These are phyloP conservation scores for Cossypha dichroa DNA, from an alignment of 2,797 vertebrate species.

Conservation along the genomic window DNA sequence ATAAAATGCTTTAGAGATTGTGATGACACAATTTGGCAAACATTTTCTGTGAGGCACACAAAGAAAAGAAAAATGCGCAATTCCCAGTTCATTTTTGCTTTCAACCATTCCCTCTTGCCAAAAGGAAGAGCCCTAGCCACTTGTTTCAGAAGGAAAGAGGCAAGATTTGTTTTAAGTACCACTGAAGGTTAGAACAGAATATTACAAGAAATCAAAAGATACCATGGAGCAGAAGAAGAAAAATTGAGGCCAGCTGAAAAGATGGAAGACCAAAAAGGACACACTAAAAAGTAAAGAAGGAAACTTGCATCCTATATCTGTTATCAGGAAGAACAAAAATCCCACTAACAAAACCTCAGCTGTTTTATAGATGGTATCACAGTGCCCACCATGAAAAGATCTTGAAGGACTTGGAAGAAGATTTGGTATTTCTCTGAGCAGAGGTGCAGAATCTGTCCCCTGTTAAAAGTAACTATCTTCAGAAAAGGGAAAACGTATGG, in stretches of 20 bases:
- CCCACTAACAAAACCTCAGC: background rate
- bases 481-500: background rate
- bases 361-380: background rate
- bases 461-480: background rate
- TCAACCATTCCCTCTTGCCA: background rate
- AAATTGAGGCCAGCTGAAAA: background rate
- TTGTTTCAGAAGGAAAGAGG: background rate
- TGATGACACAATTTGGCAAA: background rate
- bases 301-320: background rate
- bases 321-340: background rate
- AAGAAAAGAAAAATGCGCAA: background rate
- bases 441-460: background rate
- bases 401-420: background rate
- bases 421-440: background rate
- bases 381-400: background rate
- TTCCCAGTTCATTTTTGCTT: background rate
- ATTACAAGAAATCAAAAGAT: background rate
- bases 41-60: background rate
- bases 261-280: background rate
- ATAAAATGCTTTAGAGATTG: background rate
- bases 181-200: background rate
- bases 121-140: background rate
- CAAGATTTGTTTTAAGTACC: background rate
- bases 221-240: background rate
- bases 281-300: background rate